phyloP scores from a whole-genome alignment of 2,113 vertebrate species.

The Dendrocopos noguchii region DNA sequence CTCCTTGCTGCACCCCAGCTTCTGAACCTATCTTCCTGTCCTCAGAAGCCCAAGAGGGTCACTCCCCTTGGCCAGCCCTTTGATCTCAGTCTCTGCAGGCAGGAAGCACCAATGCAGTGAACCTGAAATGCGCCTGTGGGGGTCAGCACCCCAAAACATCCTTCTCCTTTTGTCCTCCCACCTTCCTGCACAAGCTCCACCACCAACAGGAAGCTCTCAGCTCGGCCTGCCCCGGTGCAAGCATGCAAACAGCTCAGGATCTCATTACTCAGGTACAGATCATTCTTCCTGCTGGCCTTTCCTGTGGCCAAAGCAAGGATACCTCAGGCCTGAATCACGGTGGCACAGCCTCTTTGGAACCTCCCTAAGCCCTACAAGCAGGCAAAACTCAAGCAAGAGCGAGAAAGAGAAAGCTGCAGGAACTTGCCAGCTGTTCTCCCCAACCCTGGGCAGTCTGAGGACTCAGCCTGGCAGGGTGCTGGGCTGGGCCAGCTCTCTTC shows the following conservation, averaged over 20 bases:
- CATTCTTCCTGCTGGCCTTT: neutral
- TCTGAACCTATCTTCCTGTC: no score
- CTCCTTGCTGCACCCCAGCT: no score
- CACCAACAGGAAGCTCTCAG: neutral
- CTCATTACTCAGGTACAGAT: neutral
- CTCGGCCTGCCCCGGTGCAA: neutral
- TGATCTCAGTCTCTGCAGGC: no score
- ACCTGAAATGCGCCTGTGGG: no score
- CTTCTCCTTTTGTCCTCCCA: neutral
- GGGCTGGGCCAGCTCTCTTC: no score
- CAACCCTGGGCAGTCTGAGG: no score
- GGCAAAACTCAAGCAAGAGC: neutral
- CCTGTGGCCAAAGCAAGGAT: neutral
- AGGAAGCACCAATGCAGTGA: no score
- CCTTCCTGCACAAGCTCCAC: neutral
- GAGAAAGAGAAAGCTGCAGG: neutral
- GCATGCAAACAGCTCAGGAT: neutral
- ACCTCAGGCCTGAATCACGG: neutral
- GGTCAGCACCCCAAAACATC: neutral
- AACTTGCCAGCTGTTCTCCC: fast-evolving
- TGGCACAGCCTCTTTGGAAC: neutral
- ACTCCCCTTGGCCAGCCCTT: no score
- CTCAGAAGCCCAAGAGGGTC: no score
- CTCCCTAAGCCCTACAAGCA: neutral
- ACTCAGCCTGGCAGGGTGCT: no score